Percentiles rank a stretch among this genome's conserved stretches.
phyloP scores from a whole-genome alignment of 64 coral and sea anemone species.

The Trachythela sp. region DNA sequence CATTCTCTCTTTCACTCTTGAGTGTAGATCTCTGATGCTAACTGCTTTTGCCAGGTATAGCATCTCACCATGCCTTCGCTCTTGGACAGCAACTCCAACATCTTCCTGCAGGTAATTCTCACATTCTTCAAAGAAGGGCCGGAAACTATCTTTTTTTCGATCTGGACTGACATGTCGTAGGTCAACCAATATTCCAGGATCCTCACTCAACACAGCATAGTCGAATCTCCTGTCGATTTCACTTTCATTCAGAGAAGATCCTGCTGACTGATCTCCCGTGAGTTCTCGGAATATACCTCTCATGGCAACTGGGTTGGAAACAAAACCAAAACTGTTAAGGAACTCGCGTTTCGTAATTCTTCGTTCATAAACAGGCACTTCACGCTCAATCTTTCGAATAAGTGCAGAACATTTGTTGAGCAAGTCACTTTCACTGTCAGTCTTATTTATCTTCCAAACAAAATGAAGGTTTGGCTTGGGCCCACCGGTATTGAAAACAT shows the following conservation, averaged over 20 bases:
- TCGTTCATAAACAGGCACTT: background rate
- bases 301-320: background rate
- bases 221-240: background rate
- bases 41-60: background rate
- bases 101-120: background rate
- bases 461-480: background rate
- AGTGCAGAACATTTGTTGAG: background rate
- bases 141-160: background rate
- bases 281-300: background rate
- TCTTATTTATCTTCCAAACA: background rate
- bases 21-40: background rate
- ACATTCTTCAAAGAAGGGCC: background rate
- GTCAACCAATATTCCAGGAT: conserved; percentile 3
- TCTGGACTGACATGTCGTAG: background rate
- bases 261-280: background rate
- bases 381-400: background rate
- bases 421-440: background rate
- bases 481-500: background rate
- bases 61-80: background rate
- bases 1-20: background rate
- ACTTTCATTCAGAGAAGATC: background rate
- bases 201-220: background rate
- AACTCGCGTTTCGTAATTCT: conserved; percentile 12
- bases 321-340: background rate
- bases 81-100: background rate